Evolutionary conservation across 2,888 invertebrate species (phyloP).

Genomic region (Eledona agricola): DNA sequence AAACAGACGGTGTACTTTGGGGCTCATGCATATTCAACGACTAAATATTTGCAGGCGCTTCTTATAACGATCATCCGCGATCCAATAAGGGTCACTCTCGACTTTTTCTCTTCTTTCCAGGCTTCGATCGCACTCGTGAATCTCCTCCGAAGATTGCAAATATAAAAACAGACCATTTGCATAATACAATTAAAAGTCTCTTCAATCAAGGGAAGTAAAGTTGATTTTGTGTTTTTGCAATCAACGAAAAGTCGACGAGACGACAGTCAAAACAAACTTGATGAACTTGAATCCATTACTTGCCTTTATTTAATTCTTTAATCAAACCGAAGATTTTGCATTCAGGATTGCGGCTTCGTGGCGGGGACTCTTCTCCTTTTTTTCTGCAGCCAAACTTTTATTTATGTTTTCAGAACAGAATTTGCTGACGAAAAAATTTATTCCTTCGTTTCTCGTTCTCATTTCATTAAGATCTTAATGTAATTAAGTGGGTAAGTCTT

Average conservation of each 20-base stretch:
- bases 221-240: slow-evolving; percentile 61
- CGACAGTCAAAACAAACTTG: slow-evolving; percentile 55
- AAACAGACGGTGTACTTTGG: slow-evolving; percentile 60
- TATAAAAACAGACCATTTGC: slow-evolving; percentile 55
- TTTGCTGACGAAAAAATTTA: slow-evolving; percentile 10
- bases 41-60: slow-evolving; percentile 62
- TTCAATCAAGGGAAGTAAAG: slow-evolving; percentile 58
- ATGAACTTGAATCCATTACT: slow-evolving; percentile 49
- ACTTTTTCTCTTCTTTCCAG: slow-evolving; percentile 13
- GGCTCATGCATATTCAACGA: slow-evolving; percentile 61
- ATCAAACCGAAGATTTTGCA: slow-evolving; percentile 41
- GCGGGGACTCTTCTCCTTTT: slow-evolving; percentile 17
- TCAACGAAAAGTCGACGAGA: slow-evolving; percentile 53
- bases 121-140: slow-evolving; percentile 1
- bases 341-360: slow-evolving; percentile 21
- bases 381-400: slow-evolving; percentile 20
- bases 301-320: slow-evolving; percentile 44
- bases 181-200: slow-evolving; percentile 61
- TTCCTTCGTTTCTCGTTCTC: slow-evolving; percentile 42
- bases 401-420: slow-evolving; percentile 27
- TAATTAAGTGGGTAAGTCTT: no score
- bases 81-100: slow-evolving; percentile 49
- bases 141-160: slow-evolving; percentile 27
- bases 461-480: slow-evolving; percentile 50
- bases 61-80: slow-evolving; percentile 60